Percentiles rank a stretch among this genome's conserved stretches.
Conservation (phyloP, 23 tunicate species). For the Oikopleura vanhoeffeni region DNA sequence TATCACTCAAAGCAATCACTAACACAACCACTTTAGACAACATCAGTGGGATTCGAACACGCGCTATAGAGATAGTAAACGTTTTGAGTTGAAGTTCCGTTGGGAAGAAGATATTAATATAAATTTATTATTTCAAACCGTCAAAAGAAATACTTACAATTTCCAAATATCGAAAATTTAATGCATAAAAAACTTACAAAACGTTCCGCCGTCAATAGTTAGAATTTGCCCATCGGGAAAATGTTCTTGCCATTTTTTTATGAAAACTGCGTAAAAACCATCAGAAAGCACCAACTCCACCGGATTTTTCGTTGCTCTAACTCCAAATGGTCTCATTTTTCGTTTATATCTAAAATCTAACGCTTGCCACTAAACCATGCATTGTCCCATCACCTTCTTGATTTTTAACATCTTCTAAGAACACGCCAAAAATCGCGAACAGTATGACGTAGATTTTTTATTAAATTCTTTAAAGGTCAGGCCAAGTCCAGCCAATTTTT, state of each 20-base stretch:
- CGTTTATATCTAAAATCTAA: background rate
- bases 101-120: too few species aligned
- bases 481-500: background rate
- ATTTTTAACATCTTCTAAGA: conserved; percentile 6
- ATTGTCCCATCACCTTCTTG: conserved; percentile 1
- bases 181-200: background rate
- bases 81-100: too few species aligned
- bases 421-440: background rate
- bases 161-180: too few species aligned
- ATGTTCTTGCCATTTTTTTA: background rate
- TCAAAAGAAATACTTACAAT: too few species aligned
- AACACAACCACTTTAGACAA: too few species aligned
- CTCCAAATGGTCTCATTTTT: conserved; percentile 8
- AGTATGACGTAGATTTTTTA: background rate
- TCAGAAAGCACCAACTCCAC: background rate
- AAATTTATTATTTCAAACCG: too few species aligned
- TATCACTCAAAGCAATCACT: too few species aligned
- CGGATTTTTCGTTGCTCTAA: background rate
- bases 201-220: background rate
- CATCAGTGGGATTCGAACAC: too few species aligned
- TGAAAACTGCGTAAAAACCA: conserved; percentile 11
- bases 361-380: background rate
- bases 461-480: background rate
- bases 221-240: background rate
- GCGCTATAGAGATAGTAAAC: too few species aligned